A percentile compares a stretch with the other conserved stretches of the same genome.
phyloP scores from a whole-genome alignment of 2,113 vertebrate genomes.

The Spheniscus mendiculus region DNA sequence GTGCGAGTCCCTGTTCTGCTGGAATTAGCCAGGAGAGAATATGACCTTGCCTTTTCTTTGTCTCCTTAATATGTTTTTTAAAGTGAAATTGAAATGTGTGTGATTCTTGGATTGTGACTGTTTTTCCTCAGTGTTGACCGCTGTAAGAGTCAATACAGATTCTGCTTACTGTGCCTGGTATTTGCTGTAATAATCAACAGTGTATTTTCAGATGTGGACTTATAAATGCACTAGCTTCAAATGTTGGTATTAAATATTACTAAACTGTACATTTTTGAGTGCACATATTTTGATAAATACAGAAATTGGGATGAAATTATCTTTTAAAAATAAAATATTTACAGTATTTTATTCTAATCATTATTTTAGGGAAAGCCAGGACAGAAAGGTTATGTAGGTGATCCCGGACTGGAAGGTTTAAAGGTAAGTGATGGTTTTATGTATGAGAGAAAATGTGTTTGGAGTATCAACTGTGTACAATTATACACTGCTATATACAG shows the following conservation, averaged over 20 bases:
- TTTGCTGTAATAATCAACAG: neutral
- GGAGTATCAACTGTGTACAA: neutral
- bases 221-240: neutral
- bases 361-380: slow-evolving; percentile 87
- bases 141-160: neutral
- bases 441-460: neutral
- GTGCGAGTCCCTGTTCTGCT: neutral
- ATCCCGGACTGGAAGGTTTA: slow-evolving; percentile 86
- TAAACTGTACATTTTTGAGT: neutral
- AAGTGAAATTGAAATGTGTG: neutral
- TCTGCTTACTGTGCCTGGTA: neutral
- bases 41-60: neutral
- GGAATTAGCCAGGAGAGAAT: neutral
- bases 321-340: neutral
- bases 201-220: neutral
- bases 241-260: neutral
- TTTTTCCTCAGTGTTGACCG: neutral
- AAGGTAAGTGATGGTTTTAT: slow-evolving; percentile 72
- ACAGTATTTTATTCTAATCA: neutral
- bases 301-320: neutral
- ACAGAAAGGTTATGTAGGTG: slow-evolving; percentile 86
- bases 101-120: neutral
- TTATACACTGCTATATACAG: neutral
- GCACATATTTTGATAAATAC: neutral
- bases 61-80: neutral